A percentile compares a stretch with the other conserved stretches of the same genome.
Conservation (phyloP, 1,140 invertebrate species). For the Drosophila carrolli region DNA sequence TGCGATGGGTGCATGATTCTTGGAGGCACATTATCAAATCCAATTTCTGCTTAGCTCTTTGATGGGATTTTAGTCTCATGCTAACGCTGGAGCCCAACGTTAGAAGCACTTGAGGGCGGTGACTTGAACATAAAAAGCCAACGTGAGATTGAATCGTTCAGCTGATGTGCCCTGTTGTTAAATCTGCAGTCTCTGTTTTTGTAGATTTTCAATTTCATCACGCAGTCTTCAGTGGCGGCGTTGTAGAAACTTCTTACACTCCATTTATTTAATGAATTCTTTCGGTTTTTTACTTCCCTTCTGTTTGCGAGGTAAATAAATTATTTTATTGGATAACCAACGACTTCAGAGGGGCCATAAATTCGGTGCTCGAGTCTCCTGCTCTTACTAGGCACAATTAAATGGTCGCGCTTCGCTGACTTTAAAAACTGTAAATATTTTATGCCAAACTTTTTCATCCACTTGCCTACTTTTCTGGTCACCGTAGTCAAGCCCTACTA, state of each 20-base stretch:
- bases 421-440: conserved; percentile 76
- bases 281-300: conserved; percentile 17
- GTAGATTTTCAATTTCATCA: conserved; percentile 34
- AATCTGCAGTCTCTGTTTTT: conserved; percentile 9
- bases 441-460: conserved; percentile 52
- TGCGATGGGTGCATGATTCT: conserved; percentile 18
- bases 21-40: conserved; percentile 16
- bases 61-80: conserved; percentile 36
- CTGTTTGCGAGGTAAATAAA: conserved; percentile 37
- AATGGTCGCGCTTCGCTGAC: conserved; percentile 67
- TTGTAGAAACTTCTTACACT: not conserved
- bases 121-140: conserved; percentile 53
- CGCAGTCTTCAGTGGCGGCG: conserved; percentile 3
- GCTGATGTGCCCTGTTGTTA: conserved; percentile 18
- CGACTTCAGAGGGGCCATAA: conserved; percentile 68
- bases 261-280: conserved; percentile 62
- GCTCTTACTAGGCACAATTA: conserved; percentile 65
- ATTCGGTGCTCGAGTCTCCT: conserved; percentile 68
- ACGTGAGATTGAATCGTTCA: conserved; percentile 59
- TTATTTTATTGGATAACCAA: conserved; percentile 79
- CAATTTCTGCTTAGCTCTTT: conserved; percentile 42
- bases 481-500: conserved; percentile 3
- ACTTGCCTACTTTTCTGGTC: conserved; percentile 14
- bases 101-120: conserved; percentile 10
- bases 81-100: conserved; percentile 17